These are phyloP conservation scores for Corbicula japonica DNA, from an alignment of 2,888 invertebrate species.

Conservation along the genomic window DNA sequence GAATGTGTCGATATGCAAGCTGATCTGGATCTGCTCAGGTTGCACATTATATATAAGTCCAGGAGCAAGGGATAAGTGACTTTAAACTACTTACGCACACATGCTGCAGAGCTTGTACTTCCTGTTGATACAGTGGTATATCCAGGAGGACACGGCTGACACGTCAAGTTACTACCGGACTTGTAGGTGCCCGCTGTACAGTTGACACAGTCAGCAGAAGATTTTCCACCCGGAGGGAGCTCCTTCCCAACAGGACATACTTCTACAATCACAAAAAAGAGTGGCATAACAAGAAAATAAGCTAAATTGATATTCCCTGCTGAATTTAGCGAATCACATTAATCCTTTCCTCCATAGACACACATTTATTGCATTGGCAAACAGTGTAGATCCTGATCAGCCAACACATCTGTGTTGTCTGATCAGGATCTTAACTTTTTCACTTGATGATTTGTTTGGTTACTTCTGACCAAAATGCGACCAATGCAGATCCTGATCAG, in stretches of 20 bases:
- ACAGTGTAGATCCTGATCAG: too few relatives aligned
- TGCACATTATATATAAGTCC: neutral
- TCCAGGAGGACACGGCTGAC: constrained; percentile 25
- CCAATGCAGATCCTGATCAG: too few relatives aligned
- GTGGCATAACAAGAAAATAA: too few relatives aligned
- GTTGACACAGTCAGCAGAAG: constrained; percentile 2
- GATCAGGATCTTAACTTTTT: too few relatives aligned
- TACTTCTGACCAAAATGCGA: too few relatives aligned
- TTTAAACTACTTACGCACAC: neutral
- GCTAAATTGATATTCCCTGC: too few relatives aligned
- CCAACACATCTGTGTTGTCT: too few relatives aligned
- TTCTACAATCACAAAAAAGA: too few relatives aligned
- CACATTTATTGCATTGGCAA: too few relatives aligned
- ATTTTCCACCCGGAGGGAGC: constrained; percentile 2
- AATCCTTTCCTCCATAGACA: too few relatives aligned
- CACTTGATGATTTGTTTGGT: too few relatives aligned
- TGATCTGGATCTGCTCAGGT: neutral
- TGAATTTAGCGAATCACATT: too few relatives aligned
- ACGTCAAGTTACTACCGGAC: constrained; percentile 13
- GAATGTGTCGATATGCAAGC: neutral
- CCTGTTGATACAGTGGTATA: neutral
- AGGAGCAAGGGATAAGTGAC: neutral
- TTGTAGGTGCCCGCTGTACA: constrained; percentile 36
- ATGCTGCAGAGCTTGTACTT: neutral
- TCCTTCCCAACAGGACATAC: neutral